Evolutionary conservation across 2,888 invertebrate species (phyloP).

Genomic region (Oxyteleia sp.): DNA sequence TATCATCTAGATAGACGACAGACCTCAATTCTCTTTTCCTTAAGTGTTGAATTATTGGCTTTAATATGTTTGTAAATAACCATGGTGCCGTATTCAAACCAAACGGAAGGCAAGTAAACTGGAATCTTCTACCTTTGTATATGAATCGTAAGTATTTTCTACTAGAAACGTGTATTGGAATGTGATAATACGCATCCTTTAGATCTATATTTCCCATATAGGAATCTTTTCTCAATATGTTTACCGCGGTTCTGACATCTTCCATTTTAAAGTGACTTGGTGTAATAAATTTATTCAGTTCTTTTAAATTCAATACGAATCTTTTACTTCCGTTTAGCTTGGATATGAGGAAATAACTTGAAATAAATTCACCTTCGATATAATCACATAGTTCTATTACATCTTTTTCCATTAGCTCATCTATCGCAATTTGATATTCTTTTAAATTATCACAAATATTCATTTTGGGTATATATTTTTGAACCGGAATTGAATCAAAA

Average conservation of each 20-base stretch:
- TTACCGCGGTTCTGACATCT: constrained; percentile 27
- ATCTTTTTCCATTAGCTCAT: constrained; percentile 10
- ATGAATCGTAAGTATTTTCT: constrained; percentile 53
- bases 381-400: constrained; percentile 24
- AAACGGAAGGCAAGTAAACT: constrained; percentile 36
- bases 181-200: constrained; percentile 50
- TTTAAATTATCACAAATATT: too few relatives aligned
- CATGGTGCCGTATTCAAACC: constrained; percentile 36
- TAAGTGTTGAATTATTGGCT: constrained; percentile 24
- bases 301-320: constrained; percentile 52
- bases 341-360: constrained; percentile 35
- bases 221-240: constrained; percentile 8
- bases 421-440: neutral
- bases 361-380: constrained; percentile 26
- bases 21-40: constrained; percentile 19
- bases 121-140: constrained; percentile 29
- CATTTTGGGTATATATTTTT: too few relatives aligned
- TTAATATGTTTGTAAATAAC: constrained; percentile 38
- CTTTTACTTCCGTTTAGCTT: constrained; percentile 35
- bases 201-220: constrained; percentile 42
- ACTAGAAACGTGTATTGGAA: constrained; percentile 29
- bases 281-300: constrained; percentile 33
- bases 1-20: constrained; percentile 44
- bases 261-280: constrained; percentile 52
- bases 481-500: too few relatives aligned